Percentiles rank a stretch among this genome's conserved stretches.
phyloP scores from a whole-genome alignment of 2,113 vertebrate genomes.

The Nicator chloris region DNA sequence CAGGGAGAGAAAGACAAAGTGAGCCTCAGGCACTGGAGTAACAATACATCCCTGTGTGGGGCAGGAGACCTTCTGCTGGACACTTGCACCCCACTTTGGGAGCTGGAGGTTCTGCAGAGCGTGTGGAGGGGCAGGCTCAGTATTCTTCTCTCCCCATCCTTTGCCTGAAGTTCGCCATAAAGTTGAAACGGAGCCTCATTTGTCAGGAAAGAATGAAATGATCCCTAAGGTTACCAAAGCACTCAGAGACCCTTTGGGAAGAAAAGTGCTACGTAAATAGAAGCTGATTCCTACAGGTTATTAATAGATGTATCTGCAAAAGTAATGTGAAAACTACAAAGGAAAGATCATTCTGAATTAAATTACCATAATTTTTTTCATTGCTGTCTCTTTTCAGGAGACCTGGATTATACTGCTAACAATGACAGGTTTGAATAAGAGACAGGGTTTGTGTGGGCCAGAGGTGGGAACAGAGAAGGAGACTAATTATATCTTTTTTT shows the following conservation, averaged over 20 bases:
- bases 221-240: slow-evolving; percentile 9
- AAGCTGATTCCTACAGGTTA: slow-evolving; percentile 28
- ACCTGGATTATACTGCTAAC: slow-evolving; percentile 39
- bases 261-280: slow-evolving; percentile 37
- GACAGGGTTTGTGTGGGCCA: slow-evolving; percentile 50
- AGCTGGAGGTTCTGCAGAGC: not conserved
- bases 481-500: slow-evolving; percentile 57
- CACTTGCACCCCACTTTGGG: not conserved
- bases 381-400: slow-evolving; percentile 44
- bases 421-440: slow-evolving; percentile 57
- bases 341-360: slow-evolving; percentile 56
- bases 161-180: not conserved
- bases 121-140: not conserved
- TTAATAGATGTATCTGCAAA: slow-evolving; percentile 53
- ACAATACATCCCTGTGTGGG: not conserved
- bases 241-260: not conserved
- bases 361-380: slow-evolving; percentile 68
- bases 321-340: slow-evolving; percentile 52
- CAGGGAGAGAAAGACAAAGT: not conserved
- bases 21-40: not conserved
- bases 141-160: not conserved
- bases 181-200: not conserved
- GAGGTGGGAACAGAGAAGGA: slow-evolving; percentile 24
- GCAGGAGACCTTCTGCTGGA: not conserved
- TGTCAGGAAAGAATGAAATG: slow-evolving; percentile 8